phyloP scores from a whole-genome alignment of 2,888 invertebrate genomes.

The Netelia virgata region DNA sequence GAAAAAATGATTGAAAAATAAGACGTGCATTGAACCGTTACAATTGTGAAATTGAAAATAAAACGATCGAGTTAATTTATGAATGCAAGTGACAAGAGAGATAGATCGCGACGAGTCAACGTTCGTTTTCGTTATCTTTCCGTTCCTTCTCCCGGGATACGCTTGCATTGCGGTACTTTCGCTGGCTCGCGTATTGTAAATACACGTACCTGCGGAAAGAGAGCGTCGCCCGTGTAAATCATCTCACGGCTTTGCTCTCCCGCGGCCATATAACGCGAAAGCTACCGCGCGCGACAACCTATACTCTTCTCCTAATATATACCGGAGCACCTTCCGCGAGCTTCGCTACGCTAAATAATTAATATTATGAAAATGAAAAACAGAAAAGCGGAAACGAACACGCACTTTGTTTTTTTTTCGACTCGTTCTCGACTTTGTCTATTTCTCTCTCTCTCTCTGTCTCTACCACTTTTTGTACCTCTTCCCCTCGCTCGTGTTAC shows the following conservation, averaged over 20 bases:
- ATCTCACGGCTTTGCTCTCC: slow-evolving; percentile 29
- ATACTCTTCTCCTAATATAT: not conserved
- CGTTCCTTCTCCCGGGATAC: not conserved
- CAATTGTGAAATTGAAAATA: no score
- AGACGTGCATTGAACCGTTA: no score
- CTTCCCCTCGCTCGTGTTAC: no score
- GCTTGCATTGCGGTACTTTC: slow-evolving; percentile 4
- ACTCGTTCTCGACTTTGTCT: not conserved
- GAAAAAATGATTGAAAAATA: no score
- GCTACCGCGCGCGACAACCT: slow-evolving; percentile 19
- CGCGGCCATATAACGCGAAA: slow-evolving; percentile 13
- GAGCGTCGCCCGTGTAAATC: slow-evolving; percentile 40
- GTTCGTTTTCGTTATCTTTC: slow-evolving; percentile 20
- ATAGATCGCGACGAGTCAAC: not conserved
- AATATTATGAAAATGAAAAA: not conserved
- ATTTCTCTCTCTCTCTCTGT: slow-evolving; percentile 15
- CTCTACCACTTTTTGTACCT: slow-evolving; percentile 16
- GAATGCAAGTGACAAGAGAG: not conserved
- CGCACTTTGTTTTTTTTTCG: slow-evolving; percentile 3
- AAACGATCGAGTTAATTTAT: no score
- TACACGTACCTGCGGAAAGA: slow-evolving; percentile 26
- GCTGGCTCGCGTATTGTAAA: no score
- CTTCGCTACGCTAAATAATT: slow-evolving; percentile 11
- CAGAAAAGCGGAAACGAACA: no score
- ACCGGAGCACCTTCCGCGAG: no score